Evolutionary conservation across 2,113 vertebrate species (phyloP).

Genomic region (Struthidea cinerea): DNA sequence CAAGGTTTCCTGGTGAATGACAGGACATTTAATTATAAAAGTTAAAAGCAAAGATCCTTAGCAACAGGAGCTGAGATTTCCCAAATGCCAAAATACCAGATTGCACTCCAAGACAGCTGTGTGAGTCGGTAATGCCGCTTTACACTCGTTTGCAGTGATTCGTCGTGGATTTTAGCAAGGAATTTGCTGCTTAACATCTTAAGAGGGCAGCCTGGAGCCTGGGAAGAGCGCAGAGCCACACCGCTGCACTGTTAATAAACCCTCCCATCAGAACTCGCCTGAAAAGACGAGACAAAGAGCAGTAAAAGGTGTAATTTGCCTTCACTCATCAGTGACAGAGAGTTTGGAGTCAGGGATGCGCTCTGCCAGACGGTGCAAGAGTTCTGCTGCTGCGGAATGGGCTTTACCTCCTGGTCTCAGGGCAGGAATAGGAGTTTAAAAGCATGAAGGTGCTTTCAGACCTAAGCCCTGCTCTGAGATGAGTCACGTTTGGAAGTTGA

Average conservation of each 20-base stretch:
- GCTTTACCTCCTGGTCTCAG: not conserved
- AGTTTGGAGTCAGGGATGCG: not conserved
- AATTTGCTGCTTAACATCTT: slow-evolving; percentile 13
- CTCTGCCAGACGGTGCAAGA: not conserved
- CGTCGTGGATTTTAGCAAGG: not conserved
- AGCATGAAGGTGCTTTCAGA: not conserved
- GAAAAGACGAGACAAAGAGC: not conserved
- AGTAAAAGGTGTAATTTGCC: not conserved
- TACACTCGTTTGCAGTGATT: not conserved
- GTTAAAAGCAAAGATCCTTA: not conserved
- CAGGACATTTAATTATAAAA: not conserved
- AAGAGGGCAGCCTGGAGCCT: slow-evolving; percentile 55
- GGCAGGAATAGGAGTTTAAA: not conserved
- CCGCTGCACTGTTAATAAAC: not conserved
- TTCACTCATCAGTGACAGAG: not conserved
- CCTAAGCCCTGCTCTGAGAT: not conserved
- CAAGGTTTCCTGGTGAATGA: not conserved
- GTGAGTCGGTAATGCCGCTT: not conserved
- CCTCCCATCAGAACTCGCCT: not conserved
- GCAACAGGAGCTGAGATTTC: not conserved
- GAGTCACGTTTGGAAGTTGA: not conserved
- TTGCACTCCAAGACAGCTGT: not conserved
- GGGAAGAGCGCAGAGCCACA: not conserved
- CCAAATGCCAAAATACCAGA: not conserved
- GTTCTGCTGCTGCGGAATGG: not conserved